Conservation (phyloP, 1,140 invertebrate genomes). For the Chironomus striatipennis region DNA sequence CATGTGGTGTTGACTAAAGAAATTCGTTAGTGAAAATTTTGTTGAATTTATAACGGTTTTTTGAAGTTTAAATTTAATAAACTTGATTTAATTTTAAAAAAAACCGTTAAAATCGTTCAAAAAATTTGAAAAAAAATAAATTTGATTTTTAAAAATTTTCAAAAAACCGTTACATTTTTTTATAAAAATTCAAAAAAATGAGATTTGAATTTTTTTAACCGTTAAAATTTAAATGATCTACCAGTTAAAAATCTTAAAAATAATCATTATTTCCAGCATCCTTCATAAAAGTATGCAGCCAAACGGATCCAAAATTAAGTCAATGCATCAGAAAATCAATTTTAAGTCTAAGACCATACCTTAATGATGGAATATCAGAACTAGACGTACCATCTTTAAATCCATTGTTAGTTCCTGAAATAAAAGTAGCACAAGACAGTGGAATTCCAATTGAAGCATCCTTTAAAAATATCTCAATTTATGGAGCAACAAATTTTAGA, state of each 20-base stretch:
- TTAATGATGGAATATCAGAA: slow-evolving; percentile 52
- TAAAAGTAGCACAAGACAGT: slow-evolving; percentile 40
- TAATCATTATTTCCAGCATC: slow-evolving; percentile 47
- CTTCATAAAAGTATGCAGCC: slow-evolving; percentile 55
- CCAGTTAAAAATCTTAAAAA: neutral
- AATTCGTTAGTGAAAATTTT: neutral
- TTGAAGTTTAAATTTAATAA: neutral
- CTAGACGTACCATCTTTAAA: slow-evolving; percentile 52
- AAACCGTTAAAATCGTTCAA: too few relatives aligned
- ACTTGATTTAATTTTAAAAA: too few relatives aligned
- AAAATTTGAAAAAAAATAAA: too few relatives aligned
- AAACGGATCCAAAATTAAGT: slow-evolving; percentile 49
- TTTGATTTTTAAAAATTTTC: neutral
- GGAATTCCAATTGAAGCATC: slow-evolving; percentile 36
- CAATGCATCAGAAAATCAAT: slow-evolving; percentile 50
- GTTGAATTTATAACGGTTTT: too few relatives aligned
- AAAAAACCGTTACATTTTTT: too few relatives aligned
- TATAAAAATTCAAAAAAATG: too few relatives aligned
- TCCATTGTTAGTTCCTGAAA: slow-evolving; percentile 47
- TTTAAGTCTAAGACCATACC: slow-evolving; percentile 41
- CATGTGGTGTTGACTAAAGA: neutral
- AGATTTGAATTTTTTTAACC: too few relatives aligned
- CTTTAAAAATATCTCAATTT: slow-evolving; percentile 34
- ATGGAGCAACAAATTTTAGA: slow-evolving; percentile 34
- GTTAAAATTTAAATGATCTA: too few relatives aligned